Evolutionary conservation across 2,888 invertebrate species (phyloP).

Genomic region (Melanophora roralis): DNA sequence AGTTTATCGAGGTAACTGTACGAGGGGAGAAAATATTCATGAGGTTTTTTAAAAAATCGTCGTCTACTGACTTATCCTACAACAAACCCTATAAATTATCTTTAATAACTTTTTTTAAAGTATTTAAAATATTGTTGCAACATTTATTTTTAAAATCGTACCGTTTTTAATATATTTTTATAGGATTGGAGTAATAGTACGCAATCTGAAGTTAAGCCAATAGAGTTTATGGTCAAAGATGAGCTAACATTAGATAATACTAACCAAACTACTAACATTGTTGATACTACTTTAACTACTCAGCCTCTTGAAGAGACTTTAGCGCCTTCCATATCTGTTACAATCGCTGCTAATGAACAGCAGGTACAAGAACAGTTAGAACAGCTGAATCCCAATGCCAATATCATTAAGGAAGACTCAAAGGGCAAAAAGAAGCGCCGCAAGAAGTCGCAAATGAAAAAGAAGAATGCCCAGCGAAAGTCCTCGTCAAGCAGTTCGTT

Average conservation of each 20-base stretch:
- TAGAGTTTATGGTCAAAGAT: slow-evolving; percentile 44
- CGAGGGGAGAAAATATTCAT: too few relatives aligned
- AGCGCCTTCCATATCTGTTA: slow-evolving; percentile 20
- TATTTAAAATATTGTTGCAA: too few relatives aligned
- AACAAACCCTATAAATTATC: too few relatives aligned
- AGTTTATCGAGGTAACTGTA: too few relatives aligned
- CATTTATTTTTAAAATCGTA: not conserved
- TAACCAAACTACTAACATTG: slow-evolving; percentile 1
- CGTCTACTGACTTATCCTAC: too few relatives aligned
- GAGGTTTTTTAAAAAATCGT: too few relatives aligned
- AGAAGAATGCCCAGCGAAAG: slow-evolving; percentile 86
- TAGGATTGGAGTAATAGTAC: slow-evolving; percentile 69
- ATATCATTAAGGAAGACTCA: slow-evolving; percentile 69
- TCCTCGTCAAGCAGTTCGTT: slow-evolving; percentile 78
- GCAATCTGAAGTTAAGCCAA: slow-evolving; percentile 63
- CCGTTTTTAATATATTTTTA: not conserved
- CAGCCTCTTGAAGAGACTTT: slow-evolving; percentile 21
- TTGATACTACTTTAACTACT: slow-evolving; percentile 40
- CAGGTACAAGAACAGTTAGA: slow-evolving; percentile 28
- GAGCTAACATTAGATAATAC: slow-evolving; percentile 18
- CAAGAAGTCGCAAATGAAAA: slow-evolving; percentile 87
- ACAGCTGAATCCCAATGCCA: slow-evolving; percentile 41
- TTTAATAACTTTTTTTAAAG: too few relatives aligned
- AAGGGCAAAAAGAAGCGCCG: slow-evolving; percentile 88
- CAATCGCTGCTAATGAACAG: slow-evolving; percentile 21